phyloP scores from a whole-genome alignment of 2,113 vertebrate species.

The Pimephales promelas region DNA sequence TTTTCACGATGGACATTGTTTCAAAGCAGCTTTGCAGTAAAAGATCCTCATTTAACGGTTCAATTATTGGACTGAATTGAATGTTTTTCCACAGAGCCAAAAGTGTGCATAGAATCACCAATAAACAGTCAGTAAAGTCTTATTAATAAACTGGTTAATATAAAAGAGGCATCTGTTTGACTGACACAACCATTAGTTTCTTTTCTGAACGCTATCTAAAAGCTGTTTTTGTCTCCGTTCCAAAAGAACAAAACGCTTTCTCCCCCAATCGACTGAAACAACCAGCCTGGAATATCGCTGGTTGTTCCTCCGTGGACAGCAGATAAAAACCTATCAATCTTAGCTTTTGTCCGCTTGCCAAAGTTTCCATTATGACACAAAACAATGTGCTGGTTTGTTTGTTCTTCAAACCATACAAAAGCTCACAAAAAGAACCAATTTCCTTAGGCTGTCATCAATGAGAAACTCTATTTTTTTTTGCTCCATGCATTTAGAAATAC shows the following conservation, averaged over 20 bases:
- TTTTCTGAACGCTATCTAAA: conserved; percentile 22
- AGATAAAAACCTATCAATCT: conserved; percentile 71
- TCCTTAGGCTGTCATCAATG: conserved; percentile 71
- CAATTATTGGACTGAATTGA: background rate
- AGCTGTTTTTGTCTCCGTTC: background rate
- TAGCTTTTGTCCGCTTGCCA: conserved; percentile 54
- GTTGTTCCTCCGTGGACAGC: conserved; percentile 54
- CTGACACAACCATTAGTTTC: conserved; percentile 69
- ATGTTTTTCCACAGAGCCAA: background rate
- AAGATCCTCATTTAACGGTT: no score
- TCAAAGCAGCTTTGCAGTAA: background rate
- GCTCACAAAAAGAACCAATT: conserved; percentile 71
- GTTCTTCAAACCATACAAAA: conserved; percentile 65
- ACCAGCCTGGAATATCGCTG: conserved; percentile 64
- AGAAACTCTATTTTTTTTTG: no score
- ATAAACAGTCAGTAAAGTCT: background rate
- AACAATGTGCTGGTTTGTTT: conserved; percentile 66
- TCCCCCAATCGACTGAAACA: conserved; percentile 27
- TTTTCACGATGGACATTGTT: background rate
- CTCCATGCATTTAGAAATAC: no score
- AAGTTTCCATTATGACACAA: conserved; percentile 67
- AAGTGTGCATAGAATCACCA: background rate
- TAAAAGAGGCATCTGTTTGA: conserved; percentile 54
- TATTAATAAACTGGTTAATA: background rate
- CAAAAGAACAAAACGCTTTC: conserved; percentile 37